Conservation (phyloP, 2,113 vertebrate species). For the Ptychochromis oligacanthus region DNA sequence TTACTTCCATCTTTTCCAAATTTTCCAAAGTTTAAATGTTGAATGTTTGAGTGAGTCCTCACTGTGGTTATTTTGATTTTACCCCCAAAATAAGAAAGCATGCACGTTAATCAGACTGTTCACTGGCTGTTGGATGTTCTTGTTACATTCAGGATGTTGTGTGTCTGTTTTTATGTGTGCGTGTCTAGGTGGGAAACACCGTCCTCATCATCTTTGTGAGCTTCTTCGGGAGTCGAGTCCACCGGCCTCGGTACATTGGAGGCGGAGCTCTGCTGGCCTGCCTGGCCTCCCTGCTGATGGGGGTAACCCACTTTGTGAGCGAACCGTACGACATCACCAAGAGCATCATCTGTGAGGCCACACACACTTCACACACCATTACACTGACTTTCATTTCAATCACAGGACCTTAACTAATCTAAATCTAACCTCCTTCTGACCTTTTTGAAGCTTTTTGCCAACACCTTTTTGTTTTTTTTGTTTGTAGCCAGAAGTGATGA, state of each 20-base stretch:
- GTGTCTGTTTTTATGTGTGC: background rate
- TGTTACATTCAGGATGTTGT: fast-evolving
- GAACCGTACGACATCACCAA: slow-evolving; percentile 80
- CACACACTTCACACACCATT: background rate
- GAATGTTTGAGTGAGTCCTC: no score
- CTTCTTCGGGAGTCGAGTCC: slow-evolving; percentile 91
- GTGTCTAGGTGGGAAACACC: slow-evolving; percentile 89
- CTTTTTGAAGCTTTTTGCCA: background rate
- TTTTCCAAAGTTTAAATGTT: no score
- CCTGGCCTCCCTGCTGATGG: slow-evolving; percentile 85
- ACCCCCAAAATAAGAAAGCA: no score
- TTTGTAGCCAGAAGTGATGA: no score
- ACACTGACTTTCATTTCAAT: no score
- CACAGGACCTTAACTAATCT: no score
- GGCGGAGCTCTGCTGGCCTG: slow-evolving; percentile 87
- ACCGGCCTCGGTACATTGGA: slow-evolving; percentile 90
- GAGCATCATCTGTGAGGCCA: slow-evolving; percentile 76
- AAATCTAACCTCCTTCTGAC: background rate
- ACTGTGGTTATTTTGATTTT: no score
- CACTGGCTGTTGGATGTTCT: background rate
- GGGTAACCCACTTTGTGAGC: slow-evolving; percentile 88
- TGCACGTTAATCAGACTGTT: no score
- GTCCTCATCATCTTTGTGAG: slow-evolving; percentile 92
- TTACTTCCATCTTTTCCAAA: no score
- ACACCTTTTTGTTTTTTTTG: background rate